Evolutionary conservation across 2,797 vertebrate species (phyloP), one percentile per base, ranked within the genome.

Genomic region (Pteropus rufus): DNA sequence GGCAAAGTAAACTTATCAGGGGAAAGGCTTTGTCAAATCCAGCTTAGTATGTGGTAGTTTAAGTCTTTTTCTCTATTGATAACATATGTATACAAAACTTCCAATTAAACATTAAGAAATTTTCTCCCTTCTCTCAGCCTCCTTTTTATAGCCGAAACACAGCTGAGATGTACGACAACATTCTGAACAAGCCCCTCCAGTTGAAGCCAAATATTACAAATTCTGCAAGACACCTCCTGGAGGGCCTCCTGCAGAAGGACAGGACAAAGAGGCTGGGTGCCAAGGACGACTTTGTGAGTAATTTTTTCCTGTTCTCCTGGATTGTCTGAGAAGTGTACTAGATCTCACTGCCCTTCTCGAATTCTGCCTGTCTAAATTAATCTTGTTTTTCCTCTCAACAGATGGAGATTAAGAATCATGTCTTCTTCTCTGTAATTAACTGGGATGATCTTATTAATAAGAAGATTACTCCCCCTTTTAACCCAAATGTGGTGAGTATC

Each of bases 161-260:
- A 0, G 99, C 99, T 0, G 99, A 99, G 98, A 99, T 99, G 99
- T 99, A 99, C 0, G 99, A 99, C 98, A 99, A 99, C 98, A 99
- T 99, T 98, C 98, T 99, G 98, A 99, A 99, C 99, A 99, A 99
- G 92, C 99, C 99, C 1, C 99, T 99, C 96, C 99, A 99, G 98
- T 98, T 99, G 73, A 99, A 99, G 98, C 99, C 99, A 98, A 99
- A 99, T 98, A 99, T 99, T 81, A 99, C 99, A 56, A 99, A 99
- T 49, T 99, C 99, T 0, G 99, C 99, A 31, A 98, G 99, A 81
- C 99, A 99, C 96, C 98, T 99, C 91, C 99, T 99, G 96, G 99
- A 99, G 97, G 99, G 99, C 11, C 99, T 99, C 69, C 98, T 99
- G 96, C 99, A 99, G 98, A 99, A 99, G 97, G 99, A 99, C 75